Evolutionary conservation across 92 coral and sea anemone genomes (phyloP).

Genomic region (Phenganax stokvisi): DNA sequence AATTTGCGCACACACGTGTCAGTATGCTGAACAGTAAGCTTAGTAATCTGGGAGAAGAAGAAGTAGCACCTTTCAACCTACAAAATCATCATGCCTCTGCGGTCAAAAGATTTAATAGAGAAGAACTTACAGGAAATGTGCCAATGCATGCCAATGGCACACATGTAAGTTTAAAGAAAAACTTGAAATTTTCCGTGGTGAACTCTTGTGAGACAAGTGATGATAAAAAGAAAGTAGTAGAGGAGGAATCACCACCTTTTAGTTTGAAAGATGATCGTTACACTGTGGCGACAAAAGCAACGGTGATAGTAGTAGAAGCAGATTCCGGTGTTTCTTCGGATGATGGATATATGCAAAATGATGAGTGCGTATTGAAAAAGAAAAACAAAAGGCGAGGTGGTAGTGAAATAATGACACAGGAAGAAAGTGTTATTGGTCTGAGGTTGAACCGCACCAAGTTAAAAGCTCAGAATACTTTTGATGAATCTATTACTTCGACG

Average conservation of each 20-base stretch:
- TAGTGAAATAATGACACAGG: not conserved
- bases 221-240: not conserved
- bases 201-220: not conserved
- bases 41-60: not conserved
- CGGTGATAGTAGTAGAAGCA: not conserved
- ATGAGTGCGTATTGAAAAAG: not conserved
- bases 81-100: not conserved
- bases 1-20: not conserved
- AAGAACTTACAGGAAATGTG: constrained; percentile 5
- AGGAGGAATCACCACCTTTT: not conserved
- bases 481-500: not conserved
- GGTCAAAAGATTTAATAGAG: not conserved
- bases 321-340: not conserved
- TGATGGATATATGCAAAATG: not conserved
- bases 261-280: not conserved
- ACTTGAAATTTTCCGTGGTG: not conserved
- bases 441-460: not conserved
- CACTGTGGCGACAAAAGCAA: not conserved
- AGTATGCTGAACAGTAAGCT: not conserved
- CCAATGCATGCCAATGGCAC: not conserved
- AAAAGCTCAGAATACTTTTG: not conserved
- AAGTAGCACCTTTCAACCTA: not conserved
- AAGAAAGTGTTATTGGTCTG: not conserved
- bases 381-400: not conserved
- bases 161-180: not conserved